Percentiles rank a stretch among this genome's conserved stretches.
phyloP scores from a whole-genome alignment of 1,140 invertebrate genomes.

The Drosophila mauritiana region DNA sequence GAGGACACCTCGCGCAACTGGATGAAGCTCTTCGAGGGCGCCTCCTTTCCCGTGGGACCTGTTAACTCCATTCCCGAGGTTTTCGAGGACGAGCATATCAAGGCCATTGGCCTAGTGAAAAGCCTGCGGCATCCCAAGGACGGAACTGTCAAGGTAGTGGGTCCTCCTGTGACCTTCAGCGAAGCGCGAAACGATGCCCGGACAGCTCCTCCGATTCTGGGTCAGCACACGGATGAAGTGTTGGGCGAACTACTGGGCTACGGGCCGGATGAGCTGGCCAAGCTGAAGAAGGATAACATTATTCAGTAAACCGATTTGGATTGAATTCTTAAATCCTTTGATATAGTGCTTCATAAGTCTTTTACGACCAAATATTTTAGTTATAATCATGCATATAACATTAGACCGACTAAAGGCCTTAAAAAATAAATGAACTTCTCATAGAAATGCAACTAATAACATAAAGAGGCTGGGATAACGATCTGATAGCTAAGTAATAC shows the following conservation, averaged over 20 bases:
- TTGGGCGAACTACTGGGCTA: constrained; percentile 90
- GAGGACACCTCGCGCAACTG: constrained; percentile 91
- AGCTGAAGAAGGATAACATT: constrained; percentile 47
- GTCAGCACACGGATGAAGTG: constrained; percentile 94
- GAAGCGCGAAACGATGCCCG: constrained; percentile 89
- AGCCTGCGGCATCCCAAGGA: constrained; percentile 89
- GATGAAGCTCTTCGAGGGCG: constrained; percentile 89
- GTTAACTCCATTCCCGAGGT: constrained; percentile 94
- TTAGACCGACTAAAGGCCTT: too few species aligned
- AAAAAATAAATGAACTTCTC: too few species aligned
- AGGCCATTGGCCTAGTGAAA: constrained; percentile 91
- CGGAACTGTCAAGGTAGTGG: constrained; percentile 92
- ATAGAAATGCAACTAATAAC: background rate
- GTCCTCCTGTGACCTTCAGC: constrained; percentile 93
- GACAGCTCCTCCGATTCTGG: constrained; percentile 92
- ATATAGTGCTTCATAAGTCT: background rate
- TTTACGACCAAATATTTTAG: background rate
- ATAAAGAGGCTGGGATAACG: background rate
- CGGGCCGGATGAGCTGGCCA: constrained; percentile 48
- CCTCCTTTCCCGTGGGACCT: constrained; percentile 94
- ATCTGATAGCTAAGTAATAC: too few species aligned
- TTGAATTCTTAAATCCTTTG: too few species aligned
- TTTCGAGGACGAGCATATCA: constrained; percentile 94
- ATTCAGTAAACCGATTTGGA: constrained; percentile 43
- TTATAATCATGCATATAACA: background rate